Evolutionary conservation across 2,888 invertebrate genomes (phyloP), one percentile per base, ranked within the genome.

Genomic region (Furcula furcula): DNA sequence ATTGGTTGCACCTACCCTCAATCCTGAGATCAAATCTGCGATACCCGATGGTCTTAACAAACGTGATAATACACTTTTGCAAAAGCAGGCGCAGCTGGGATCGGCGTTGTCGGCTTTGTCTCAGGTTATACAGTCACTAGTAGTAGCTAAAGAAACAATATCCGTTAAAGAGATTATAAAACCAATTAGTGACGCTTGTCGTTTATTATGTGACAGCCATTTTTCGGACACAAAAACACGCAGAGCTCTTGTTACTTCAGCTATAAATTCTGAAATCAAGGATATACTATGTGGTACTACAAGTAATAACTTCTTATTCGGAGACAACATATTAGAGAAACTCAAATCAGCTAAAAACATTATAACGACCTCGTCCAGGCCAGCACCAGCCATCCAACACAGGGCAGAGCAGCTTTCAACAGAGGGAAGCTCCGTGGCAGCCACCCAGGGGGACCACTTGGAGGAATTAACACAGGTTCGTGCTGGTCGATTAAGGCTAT

Each of bases 131-230:
- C 16, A 29, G n/a, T n/a, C n/a, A n/a, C n/a, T n/a, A n/a, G n/a
- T n/a, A n/a, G 2, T n/a, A 6, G 10, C 7, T 36, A 7, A 4
- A 30, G 7, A 6, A 5, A 12, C 7, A 28, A 18, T 19, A 31
- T n/a, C 27, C 27, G 7, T 5, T 4, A 4, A 27, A 27, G 12
- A 21, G n/a, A 13, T 11, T 4, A 1, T 25, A 18, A 23, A 32
- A 2, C 25, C 29, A 10, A 18, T 32, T 1, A 37, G 31, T 12
- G 32, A 37, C 16, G 29, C 26, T 1, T 22, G 32, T 15, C 31
- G 36, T 3, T 4, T 32, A 1, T 10, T 37, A 2, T 37, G 36
- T 7, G 32, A 37, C 15, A 23, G 23, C 4, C 29, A 37, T 20
- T 29, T 7, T 7, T 7, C 7, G 6, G 23, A 23, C 2, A 23